Base-by-base conservation (phyloP, 2,797 vertebrate species). In the Avahi laniger region DNA sequence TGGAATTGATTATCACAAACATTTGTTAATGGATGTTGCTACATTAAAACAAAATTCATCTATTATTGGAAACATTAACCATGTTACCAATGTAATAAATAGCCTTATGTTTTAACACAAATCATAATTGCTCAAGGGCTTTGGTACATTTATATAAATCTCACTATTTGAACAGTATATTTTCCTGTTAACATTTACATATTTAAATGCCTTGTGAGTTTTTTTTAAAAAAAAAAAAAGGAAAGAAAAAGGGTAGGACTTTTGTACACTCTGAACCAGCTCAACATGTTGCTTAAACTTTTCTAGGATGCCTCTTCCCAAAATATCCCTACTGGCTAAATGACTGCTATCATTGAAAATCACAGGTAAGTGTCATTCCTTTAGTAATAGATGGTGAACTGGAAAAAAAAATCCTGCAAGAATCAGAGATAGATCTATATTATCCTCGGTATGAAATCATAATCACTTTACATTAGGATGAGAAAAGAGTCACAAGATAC, bases 21-120 rank as follows among this genome's bases (percentile, higher is more conserved):
- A 93, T 41, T 65, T 95, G 33, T 61, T 97, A 93, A 88, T 96
- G 84, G 73, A 73, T 90, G 73, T 38, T 94, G 46, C 17, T 41
- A 92, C 35, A 70, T 90, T 84, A 88, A 78, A 93, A 88, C n/a
- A 80, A 87, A 93, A 94, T 79, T 76, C 33, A 87, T 96, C 50
- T 93, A 93, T 92, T 95, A 87, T 85, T 93, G 38, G 81, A 75
- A 94, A 82, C 54, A 93, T 72, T 43, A 91, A 92, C 48, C 35
- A 82, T n/a, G 95, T 93, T 95, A 79, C 76, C 93, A 88, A 89
- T 82, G 96, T 95, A 94, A 90, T 80, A 83, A 92, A 94, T n/a
- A 93, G 43, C 30, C 14, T 41, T 65, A 17, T 69, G 22, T 88
- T 86, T 93, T 90, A 89, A 17, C 9, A 0, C 4, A 94, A 95